Base-by-base conservation (phyloP, 2,113 vertebrate species). In the Noctilio leporinus region DNA sequence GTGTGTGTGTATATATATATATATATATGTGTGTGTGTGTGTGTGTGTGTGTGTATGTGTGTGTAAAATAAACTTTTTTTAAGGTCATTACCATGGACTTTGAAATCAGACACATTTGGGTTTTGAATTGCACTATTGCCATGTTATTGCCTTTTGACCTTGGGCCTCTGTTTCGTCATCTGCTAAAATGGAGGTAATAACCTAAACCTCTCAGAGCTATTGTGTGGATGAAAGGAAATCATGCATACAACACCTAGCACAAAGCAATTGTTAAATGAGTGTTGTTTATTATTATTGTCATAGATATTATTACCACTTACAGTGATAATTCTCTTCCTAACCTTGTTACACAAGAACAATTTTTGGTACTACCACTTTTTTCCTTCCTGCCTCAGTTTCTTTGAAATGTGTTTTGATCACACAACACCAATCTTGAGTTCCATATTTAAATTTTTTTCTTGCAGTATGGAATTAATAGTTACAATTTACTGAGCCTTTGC, bases 401-500 rank as follows among this genome's bases (percentile, higher is more conserved):
- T 80, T 86, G n/a, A 78, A 77, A 40, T 78, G 22, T 70, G 33
- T 75, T 82, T 77, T 89, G 49, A 49, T 91, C 24, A 76, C 5
- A 57, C 2, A 55, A 83, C 40, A 91, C 70, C 35, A 35, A 67
- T 33, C 40, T 73, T 91, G 33, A 85, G 62, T 65, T 77, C 28
- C 67, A 30, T 72, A 83, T 85, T 89, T 45, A 22, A 81, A 96
- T 83, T n/a, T 86, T 72, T 45, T 94, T 76, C 57, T 22, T 84
- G 20, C 15, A 91, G 24, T 91, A 83, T 57, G 33, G 16, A 89
- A 94, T 59, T 73, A 92, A 86, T 47, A 95, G 43, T 96, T 75
- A 57, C 24, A 89, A 95, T 69, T 95, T 97, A 97, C 75, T 93
- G 83, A 96, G 80, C 43, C 83, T 92, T 93, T 96, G 90, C 84